These are phyloP conservation scores for Pantherophis vulpinus DNA, from an alignment of 2,797 vertebrate species.

Conservation along the genomic window DNA sequence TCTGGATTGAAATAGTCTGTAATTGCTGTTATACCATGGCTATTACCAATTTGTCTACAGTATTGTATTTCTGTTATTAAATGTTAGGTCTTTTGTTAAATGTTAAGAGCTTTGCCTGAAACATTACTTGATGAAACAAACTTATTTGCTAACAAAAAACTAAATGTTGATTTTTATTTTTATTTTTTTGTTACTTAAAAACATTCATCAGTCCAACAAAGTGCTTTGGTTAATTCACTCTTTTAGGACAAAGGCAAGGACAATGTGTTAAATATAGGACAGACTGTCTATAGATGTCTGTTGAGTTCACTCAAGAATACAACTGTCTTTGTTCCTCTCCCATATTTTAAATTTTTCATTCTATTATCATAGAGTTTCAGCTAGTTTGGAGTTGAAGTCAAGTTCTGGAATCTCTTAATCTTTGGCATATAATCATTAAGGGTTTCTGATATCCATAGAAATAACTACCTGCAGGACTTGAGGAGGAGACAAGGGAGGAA, in stretches of 20 bases:
- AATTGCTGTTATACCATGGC: not conserved
- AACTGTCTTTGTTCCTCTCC: not conserved
- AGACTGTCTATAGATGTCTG: not conserved
- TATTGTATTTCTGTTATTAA: not conserved
- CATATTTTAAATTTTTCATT: not conserved
- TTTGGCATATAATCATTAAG: not conserved
- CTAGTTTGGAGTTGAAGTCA: not conserved
- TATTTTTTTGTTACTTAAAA: not conserved
- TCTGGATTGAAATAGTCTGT: not conserved
- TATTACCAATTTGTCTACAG: not conserved
- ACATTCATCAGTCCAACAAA: not conserved
- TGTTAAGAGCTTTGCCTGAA: not conserved
- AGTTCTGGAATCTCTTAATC: not conserved
- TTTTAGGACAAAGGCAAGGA: not conserved
- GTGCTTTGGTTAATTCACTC: no score
- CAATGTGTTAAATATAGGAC: not conserved
- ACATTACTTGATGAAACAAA: not conserved
- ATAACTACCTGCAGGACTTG: not conserved
- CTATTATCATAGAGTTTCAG: not conserved
- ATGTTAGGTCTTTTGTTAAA: not conserved
- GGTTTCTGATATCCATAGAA: not conserved
- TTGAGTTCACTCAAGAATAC: not conserved
- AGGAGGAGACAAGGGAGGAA: not conserved
- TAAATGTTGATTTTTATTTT: not conserved
- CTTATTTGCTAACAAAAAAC: not conserved